Evolutionary conservation across 2,888 invertebrate genomes (phyloP), one percentile per base, ranked within the genome.

Genomic region (Pherbina coryleti): DNA sequence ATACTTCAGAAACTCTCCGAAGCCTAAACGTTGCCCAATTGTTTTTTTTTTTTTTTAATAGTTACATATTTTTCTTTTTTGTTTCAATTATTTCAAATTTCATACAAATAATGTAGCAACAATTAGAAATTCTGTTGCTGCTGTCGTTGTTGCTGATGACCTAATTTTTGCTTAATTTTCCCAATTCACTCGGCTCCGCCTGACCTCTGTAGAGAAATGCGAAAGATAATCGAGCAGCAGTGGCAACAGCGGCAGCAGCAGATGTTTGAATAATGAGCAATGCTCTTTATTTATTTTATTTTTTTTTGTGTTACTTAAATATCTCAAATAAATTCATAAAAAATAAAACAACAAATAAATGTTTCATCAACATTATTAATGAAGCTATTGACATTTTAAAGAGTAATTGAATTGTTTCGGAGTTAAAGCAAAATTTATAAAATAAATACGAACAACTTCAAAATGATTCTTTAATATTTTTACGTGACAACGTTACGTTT

Each of bases 71-170:
- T 2, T 22, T 14, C 22, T 57, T 57, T 57, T 22, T 57, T 57
- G 0, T 11, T 49, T 19, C n/a, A 8, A n/a, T 70, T 49, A 17
- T 70, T 25, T 19, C 28, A 17, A 28, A 17, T 8, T 62, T 74
- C 62, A 17, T 25, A 22, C 67, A 25, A 34, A 19, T 70, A 44
- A 17, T 70, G 31, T 70, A 60, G 60, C 25, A 14, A 17, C 31
- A 62, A 70, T 44, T 11, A 11, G 2, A 44, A 44, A 44, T 51
- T 66, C 31, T 66, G n/a, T 34, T 31, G 44, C 60, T 57, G 7
- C 19, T 70, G 75, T 64, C 34, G 49, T 51, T 60, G 64, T 31
- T 70, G 62, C 49, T 76, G 76, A 76, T 76, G 76, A 76, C 76
- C 70, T 71, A 76, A 76, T 76, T 76, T n/a, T 76, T 62, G 22